These are phyloP conservation scores for Xenus cinereus DNA, from an alignment of 2,113 vertebrate species.

Conservation along the genomic window DNA sequence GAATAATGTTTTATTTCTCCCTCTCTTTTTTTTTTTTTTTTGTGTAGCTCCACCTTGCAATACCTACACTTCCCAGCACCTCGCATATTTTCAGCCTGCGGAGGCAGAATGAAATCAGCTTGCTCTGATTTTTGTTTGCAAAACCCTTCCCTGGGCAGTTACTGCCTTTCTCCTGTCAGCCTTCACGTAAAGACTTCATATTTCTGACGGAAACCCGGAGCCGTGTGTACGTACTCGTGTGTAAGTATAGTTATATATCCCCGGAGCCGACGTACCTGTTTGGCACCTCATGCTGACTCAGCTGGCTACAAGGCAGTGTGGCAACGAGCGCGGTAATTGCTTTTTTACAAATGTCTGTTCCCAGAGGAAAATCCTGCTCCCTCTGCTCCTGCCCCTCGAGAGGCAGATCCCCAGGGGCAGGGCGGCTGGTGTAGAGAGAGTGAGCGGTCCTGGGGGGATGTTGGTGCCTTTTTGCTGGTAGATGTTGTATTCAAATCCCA, in stretches of 20 bases:
- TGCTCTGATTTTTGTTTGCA: not conserved
- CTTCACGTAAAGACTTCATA: fast-evolving
- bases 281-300: not conserved
- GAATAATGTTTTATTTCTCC: not conserved
- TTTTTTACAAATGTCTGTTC: not conserved
- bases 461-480: not conserved
- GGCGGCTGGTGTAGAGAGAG: not conserved
- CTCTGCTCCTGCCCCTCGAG: not conserved
- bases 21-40: too few relatives aligned
- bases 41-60: not conserved
- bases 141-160: not conserved
- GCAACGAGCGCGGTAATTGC: not conserved
- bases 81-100: fast-evolving
- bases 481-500: fast-evolving
- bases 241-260: fast-evolving
- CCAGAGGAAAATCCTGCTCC: not conserved
- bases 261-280: fast-evolving
- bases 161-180: fast-evolving
- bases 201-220: not conserved
- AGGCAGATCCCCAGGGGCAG: not conserved
- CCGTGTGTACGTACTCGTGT: fast-evolving
- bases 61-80: fast-evolving
- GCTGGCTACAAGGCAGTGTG: not conserved
- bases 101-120: not conserved
- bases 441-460: fast-evolving